Percentiles rank a stretch among this genome's conserved stretches.
Evolutionary conservation across 2,888 invertebrate genomes (phyloP).

Genomic region (Malthinus seriepunctatus): DNA sequence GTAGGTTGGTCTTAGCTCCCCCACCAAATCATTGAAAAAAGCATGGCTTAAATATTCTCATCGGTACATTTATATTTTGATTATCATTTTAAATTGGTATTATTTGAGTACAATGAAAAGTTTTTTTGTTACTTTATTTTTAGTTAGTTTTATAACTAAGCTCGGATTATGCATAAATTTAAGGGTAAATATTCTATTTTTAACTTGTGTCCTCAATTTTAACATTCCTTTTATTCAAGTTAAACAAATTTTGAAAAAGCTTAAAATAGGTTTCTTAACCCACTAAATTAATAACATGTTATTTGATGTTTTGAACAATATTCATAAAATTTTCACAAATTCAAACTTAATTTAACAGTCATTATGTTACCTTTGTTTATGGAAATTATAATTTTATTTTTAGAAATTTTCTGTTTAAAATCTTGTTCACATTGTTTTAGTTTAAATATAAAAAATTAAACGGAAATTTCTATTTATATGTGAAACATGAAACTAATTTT

Average conservation of each 20-base stretch:
- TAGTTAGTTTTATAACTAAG: conserved; percentile 2
- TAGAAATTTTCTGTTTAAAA: not conserved
- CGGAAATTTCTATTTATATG: not conserved
- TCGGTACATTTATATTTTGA: conserved; percentile 8
- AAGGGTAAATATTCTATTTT: conserved; percentile 19
- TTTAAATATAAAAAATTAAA: conserved; percentile 1
- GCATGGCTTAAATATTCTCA: conserved; percentile 17
- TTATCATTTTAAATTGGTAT: conserved; percentile 7
- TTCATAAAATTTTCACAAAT: not conserved
- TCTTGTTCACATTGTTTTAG: too few relatives aligned
- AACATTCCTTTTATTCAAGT: conserved; percentile 2
- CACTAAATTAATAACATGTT: not conserved
- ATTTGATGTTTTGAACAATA: not conserved
- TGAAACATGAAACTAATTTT: not conserved
- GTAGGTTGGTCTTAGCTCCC: conserved; percentile 18
- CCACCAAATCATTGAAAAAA: conserved; percentile 12
- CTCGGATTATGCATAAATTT: conserved; percentile 12
- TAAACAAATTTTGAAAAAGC: not conserved
- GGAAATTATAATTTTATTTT: not conserved
- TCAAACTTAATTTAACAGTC: not conserved
- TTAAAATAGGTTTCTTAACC: conserved; percentile 7
- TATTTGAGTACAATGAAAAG: conserved; percentile 6
- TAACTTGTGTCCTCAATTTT: conserved; percentile 1
- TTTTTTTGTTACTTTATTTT: not conserved
- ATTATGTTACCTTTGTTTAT: not conserved